Conservation (phyloP, 2,113 vertebrate genomes). For the Macaca fascicularis region T2T-MFA8v1.1 NC_088384.1:72194001-72194500, state of each 20-base stretch:
- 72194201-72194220: constrained; percentile 52
- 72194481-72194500: not conserved
- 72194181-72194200: constrained; percentile 74
- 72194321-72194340: constrained; percentile 78
- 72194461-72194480: not conserved
- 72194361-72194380: constrained; percentile 70
- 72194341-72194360: constrained; percentile 73
- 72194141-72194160: constrained; percentile 70
- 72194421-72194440: constrained; percentile 51
- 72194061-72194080: constrained; percentile 36
- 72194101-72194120: constrained; percentile 54
- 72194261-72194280: constrained; percentile 72
- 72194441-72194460: constrained; percentile 12
- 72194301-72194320: constrained; percentile 81
- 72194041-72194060: constrained; percentile 66
- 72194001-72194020: constrained; percentile 79
- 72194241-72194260: constrained; percentile 80
- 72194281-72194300: constrained; percentile 69
- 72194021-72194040: constrained; percentile 75
- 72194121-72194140: constrained; percentile 68
- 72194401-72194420: constrained; percentile 48
- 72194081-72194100: constrained; percentile 47
- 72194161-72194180: constrained; percentile 73
- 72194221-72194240: constrained; percentile 67
- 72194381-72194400: constrained; percentile 66